Conservation (phyloP, 2,797 vertebrate genomes). For the Netta rufina region DNA sequence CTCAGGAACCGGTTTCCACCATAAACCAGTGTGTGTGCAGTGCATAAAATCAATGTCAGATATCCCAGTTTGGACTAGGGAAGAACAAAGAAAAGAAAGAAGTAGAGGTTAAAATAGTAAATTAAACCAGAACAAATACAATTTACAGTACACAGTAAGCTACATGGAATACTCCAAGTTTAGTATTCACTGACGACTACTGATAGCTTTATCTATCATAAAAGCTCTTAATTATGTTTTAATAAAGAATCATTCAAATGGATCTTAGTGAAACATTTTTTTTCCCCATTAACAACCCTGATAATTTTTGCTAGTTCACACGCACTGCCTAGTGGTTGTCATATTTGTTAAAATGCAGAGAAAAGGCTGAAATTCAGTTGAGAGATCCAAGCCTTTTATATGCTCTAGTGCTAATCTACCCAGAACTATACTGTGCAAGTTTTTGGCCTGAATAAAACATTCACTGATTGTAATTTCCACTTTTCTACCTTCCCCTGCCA, state of each 20-base stretch:
- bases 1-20: conserved; percentile 86
- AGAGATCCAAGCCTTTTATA: neutral
- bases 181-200: neutral
- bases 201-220: neutral
- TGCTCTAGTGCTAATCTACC: neutral
- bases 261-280: neutral
- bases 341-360: neutral
- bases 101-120: neutral
- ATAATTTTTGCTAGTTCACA: neutral
- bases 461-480: neutral
- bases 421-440: conserved; percentile 6
- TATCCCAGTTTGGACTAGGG: conserved; percentile 91
- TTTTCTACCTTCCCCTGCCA: neutral
- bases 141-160: neutral
- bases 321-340: neutral
- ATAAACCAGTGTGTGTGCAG: conserved; percentile 84
- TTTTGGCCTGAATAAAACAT: conserved; percentile 33
- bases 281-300: neutral
- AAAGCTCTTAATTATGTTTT: neutral
- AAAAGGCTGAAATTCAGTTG: neutral
- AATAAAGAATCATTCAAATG: neutral
- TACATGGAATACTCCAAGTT: neutral
- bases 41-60: conserved; percentile 87
- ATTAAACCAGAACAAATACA: neutral
- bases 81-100: conserved; percentile 1